A percentile compares a stretch with the other conserved stretches of the same genome.
Evolutionary conservation across 30 jellyfish, hydroid and myxozoan genomes (phyloP).

Genomic region (Rhopilema esculentum): DNA sequence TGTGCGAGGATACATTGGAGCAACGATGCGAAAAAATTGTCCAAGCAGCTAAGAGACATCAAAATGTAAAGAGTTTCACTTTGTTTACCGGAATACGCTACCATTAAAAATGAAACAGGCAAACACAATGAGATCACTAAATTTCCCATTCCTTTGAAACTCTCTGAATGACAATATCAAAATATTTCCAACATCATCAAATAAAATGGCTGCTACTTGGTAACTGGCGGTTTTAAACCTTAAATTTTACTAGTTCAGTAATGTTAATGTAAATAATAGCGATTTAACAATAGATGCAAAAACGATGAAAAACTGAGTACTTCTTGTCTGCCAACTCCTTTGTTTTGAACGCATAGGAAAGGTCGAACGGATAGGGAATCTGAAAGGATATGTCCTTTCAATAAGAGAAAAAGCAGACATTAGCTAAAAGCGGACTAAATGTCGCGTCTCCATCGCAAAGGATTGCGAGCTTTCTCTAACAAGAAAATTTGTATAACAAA

Average conservation of each 20-base stretch:
- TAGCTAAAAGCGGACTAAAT: too few relatives aligned
- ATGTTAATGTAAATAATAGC: background rate
- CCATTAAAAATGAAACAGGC: too few relatives aligned
- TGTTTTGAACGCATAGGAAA: constrained; percentile 32
- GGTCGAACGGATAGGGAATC: constrained; percentile 54
- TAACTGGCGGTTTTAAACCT: background rate
- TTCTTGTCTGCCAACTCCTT: constrained; percentile 44
- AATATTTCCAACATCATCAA: background rate
- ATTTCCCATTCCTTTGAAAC: too few relatives aligned
- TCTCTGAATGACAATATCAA: background rate
- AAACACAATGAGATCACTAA: too few relatives aligned
- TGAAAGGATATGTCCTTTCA: constrained; percentile 2
- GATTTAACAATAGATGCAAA: background rate
- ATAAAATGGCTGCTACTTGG: background rate
- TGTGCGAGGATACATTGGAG: too few relatives aligned
- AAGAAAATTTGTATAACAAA: too few relatives aligned
- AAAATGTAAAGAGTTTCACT: too few relatives aligned
- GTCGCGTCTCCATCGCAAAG: too few relatives aligned
- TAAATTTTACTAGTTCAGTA: background rate
- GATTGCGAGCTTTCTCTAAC: too few relatives aligned
- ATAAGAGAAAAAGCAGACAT: background rate
- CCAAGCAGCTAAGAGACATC: too few relatives aligned
- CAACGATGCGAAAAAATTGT: too few relatives aligned
- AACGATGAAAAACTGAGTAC: background rate
- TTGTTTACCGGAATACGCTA: too few relatives aligned